Evolutionary conservation across 2,113 vertebrate genomes (phyloP).

Genomic region (Laticauda colubrina): DNA sequence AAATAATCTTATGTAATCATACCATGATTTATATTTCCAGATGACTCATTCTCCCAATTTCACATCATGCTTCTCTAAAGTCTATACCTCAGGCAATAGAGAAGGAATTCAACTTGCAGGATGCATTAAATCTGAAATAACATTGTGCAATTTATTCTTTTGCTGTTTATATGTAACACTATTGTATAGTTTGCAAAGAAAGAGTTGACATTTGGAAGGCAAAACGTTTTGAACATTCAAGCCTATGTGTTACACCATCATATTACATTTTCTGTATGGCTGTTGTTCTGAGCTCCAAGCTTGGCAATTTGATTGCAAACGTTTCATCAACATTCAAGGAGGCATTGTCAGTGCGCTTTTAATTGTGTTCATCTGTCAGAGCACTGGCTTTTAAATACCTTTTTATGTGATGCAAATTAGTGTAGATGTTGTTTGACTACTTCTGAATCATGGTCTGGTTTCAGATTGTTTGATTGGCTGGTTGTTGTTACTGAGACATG

Average conservation of each 20-base stretch:
- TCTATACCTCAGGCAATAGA: background rate
- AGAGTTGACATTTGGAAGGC: background rate
- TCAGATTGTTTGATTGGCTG: too few relatives aligned
- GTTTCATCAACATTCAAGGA: too few relatives aligned
- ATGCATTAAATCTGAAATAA: background rate
- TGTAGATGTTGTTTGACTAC: too few relatives aligned
- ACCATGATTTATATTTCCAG: background rate
- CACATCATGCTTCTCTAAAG: background rate
- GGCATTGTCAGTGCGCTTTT: too few relatives aligned
- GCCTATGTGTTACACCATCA: background rate
- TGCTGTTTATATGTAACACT: background rate
- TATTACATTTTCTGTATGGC: background rate
- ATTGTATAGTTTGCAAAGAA: background rate
- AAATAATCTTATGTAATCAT: background rate
- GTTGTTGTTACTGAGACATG: too few relatives aligned
- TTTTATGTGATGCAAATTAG: too few relatives aligned
- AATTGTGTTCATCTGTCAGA: too few relatives aligned
- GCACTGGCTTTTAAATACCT: too few relatives aligned
- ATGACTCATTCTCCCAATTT: background rate
- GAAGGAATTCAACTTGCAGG: background rate
- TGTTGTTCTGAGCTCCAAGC: too few relatives aligned
- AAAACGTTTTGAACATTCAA: background rate
- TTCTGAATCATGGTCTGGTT: too few relatives aligned
- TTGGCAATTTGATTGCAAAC: too few relatives aligned
- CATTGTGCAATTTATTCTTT: background rate